Percentiles rank a stretch among this genome's conserved stretches.
Evolutionary conservation across 2,797 vertebrate genomes (phyloP).

Genomic region (Buceros bicornis): DNA sequence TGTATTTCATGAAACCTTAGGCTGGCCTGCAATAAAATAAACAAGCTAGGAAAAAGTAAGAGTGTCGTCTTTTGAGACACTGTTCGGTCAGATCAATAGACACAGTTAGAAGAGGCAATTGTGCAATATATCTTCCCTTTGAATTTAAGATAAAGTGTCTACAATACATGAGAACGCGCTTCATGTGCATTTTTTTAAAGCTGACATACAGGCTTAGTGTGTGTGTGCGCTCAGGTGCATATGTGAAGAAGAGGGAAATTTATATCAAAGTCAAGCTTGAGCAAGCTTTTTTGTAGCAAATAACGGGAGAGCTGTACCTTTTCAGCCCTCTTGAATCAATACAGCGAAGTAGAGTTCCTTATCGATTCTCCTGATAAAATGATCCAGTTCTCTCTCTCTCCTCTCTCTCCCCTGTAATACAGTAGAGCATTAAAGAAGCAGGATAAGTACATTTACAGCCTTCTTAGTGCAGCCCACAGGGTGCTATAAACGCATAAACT

Average conservation of each 20-base stretch:
- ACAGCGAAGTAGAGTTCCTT: slow-evolving; percentile 60
- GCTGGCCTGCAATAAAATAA: neutral
- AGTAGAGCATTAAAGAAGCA: slow-evolving; percentile 76
- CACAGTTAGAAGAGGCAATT: neutral
- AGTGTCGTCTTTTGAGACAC: neutral
- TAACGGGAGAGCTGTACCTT: neutral
- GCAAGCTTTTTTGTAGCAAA: neutral
- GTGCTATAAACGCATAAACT: slow-evolving; percentile 91
- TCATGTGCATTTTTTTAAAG: slow-evolving; percentile 10
- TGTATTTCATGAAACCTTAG: neutral
- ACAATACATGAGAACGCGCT: neutral
- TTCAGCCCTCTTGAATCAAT: slow-evolving; percentile 56
- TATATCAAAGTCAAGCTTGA: neutral
- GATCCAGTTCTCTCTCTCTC: slow-evolving; percentile 52
- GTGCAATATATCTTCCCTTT: neutral
- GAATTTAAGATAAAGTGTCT: neutral
- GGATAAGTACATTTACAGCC: slow-evolving; percentile 81
- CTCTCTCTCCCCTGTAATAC: slow-evolving; percentile 62
- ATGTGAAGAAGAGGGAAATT: neutral
- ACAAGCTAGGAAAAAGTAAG: neutral
- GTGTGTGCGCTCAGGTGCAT: neutral
- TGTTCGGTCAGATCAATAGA: neutral
- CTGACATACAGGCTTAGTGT: neutral
- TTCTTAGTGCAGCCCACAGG: slow-evolving; percentile 82
- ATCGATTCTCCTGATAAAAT: slow-evolving; percentile 77